Evolutionary conservation across 1,140 invertebrate species (phyloP).

Genomic region (Anadara kagoshimensis): DNA sequence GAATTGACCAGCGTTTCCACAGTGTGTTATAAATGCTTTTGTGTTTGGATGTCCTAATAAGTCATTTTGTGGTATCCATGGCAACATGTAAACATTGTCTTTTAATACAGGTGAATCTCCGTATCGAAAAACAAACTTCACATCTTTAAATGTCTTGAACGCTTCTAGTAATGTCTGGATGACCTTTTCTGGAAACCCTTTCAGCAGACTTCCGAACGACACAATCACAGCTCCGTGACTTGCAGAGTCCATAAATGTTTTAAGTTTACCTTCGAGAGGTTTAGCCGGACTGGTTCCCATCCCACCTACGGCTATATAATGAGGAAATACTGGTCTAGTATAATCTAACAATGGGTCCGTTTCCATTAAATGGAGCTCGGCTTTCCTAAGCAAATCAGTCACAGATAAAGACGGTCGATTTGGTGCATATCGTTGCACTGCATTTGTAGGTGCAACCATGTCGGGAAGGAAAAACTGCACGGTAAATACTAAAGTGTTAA

Average conservation of each 20-base stretch:
- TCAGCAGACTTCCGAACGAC: constrained; percentile 46
- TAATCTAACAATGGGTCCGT: constrained; percentile 46
- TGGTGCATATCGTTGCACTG: not conserved
- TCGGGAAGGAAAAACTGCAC: not conserved
- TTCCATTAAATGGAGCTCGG: constrained; percentile 39
- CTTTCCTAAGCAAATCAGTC: not conserved
- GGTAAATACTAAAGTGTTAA: not conserved
- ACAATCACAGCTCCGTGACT: constrained; percentile 46
- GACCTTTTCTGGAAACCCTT: constrained; percentile 21
- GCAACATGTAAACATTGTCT: constrained; percentile 32
- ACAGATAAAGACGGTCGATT: not conserved
- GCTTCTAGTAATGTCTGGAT: constrained; percentile 18
- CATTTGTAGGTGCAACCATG: not conserved
- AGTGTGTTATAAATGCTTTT: constrained; percentile 55
- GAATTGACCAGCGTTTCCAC: constrained; percentile 51
- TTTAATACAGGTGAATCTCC: constrained; percentile 16
- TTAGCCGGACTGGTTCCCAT: constrained; percentile 23
- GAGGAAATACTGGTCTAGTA: constrained; percentile 41
- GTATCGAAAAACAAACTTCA: constrained; percentile 37
- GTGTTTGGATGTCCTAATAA: constrained; percentile 77
- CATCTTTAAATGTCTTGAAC: constrained; percentile 20
- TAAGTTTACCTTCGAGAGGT: constrained; percentile 23
- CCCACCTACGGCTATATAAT: constrained; percentile 49
- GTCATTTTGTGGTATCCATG: constrained; percentile 61
- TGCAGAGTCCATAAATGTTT: constrained; percentile 39